Evolutionary conservation across 2,797 vertebrate species (phyloP).

Genomic region (Lindbergichthys nudifrons): DNA sequence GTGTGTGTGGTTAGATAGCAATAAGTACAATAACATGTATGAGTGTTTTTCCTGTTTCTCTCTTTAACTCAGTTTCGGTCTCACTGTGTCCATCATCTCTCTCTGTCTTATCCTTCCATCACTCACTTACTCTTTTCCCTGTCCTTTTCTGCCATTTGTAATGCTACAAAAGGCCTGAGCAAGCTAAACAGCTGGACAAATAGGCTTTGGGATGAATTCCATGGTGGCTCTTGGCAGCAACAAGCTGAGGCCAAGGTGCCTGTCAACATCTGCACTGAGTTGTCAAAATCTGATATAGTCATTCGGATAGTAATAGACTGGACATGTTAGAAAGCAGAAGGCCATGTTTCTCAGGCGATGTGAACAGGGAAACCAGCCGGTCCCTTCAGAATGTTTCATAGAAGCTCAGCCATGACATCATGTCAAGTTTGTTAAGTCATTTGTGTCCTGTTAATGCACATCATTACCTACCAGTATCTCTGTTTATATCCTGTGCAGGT

Average conservation of each 20-base stretch:
- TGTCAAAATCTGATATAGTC: slow-evolving; percentile 82
- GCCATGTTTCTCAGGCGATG: slow-evolving; percentile 69
- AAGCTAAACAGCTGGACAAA: slow-evolving; percentile 80
- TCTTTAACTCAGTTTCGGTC: slow-evolving; percentile 25
- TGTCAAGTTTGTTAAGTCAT: slow-evolving; percentile 27
- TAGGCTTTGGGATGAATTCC: slow-evolving; percentile 72
- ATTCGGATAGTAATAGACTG: slow-evolving; percentile 73
- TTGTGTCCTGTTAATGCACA: neutral
- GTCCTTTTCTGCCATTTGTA: slow-evolving; percentile 35
- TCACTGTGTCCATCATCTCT: slow-evolving; percentile 46
- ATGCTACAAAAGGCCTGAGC: slow-evolving; percentile 59
- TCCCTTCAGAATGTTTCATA: slow-evolving; percentile 53
- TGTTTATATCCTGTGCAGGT: slow-evolving; percentile 13
- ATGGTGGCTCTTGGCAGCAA: slow-evolving; percentile 73
- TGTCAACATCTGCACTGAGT: slow-evolving; percentile 77
- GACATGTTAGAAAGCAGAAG: slow-evolving; percentile 72
- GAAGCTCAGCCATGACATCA: slow-evolving; percentile 51
- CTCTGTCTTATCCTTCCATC: slow-evolving; percentile 42
- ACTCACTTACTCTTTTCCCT: slow-evolving; percentile 17
- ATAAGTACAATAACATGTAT: slow-evolving; percentile 36
- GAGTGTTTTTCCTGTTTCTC: slow-evolving; percentile 28
- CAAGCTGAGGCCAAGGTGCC: slow-evolving; percentile 56
- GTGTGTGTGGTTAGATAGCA: slow-evolving; percentile 26
- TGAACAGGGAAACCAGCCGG: slow-evolving; percentile 55
- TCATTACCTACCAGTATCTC: slow-evolving; percentile 5